Conservation (phyloP, 1,140 invertebrate species). For the Halyomorpha halys region DNA sequence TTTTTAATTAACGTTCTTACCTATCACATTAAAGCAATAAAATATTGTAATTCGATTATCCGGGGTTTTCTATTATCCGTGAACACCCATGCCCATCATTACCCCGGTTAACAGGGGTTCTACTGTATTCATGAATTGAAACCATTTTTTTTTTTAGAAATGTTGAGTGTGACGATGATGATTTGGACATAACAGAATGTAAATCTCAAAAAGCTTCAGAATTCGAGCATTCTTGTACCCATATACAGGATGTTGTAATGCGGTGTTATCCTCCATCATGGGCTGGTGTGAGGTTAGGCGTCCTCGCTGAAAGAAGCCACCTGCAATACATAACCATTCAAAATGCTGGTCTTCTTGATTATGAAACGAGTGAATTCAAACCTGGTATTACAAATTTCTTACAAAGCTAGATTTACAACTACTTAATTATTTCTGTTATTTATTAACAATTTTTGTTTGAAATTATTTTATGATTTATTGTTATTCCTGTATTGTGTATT, state of each 20-base stretch:
- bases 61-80: too few species aligned
- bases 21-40: too few species aligned
- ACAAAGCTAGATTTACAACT: too few species aligned
- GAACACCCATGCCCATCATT: too few species aligned
- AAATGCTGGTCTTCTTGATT: slow-evolving; percentile 88
- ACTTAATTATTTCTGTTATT: too few species aligned
- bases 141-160: slow-evolving; percentile 46
- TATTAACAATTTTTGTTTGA: too few species aligned
- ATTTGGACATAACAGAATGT: slow-evolving; percentile 85
- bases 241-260: slow-evolving; percentile 78
- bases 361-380: slow-evolving; percentile 78
- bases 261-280: slow-evolving; percentile 82
- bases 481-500: slow-evolving; percentile 23
- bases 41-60: too few species aligned
- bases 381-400: slow-evolving; percentile 42
- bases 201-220: slow-evolving; percentile 59
- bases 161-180: slow-evolving; percentile 80
- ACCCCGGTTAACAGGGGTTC: too few species aligned
- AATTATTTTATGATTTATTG: slow-evolving; percentile 11
- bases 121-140: background rate
- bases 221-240: slow-evolving; percentile 82
- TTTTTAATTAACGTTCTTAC: too few species aligned
- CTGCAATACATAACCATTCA: slow-evolving; percentile 83
- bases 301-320: slow-evolving; percentile 72
- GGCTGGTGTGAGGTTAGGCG: slow-evolving; percentile 83